These are phyloP conservation scores for Raillietiella orientalis DNA, from an alignment of 2,888 invertebrate species.

Conservation along the genomic window DNA sequence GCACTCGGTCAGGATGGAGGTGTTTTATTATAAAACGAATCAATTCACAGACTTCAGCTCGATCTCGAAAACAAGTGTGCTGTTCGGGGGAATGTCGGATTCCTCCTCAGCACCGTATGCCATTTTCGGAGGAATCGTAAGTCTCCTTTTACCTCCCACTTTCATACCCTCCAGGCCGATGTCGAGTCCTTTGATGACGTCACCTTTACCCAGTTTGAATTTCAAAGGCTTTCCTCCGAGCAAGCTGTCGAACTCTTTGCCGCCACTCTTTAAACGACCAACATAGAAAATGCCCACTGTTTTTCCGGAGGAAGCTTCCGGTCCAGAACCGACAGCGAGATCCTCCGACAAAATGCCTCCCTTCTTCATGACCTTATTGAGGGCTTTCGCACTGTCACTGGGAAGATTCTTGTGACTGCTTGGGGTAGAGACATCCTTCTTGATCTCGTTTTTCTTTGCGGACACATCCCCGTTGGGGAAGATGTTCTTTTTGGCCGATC, in stretches of 20 bases:
- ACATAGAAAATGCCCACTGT: conserved; percentile 41
- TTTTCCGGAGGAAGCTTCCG: conserved; percentile 40
- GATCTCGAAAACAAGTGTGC: conserved; percentile 57
- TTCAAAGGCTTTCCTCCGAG: conserved; percentile 44
- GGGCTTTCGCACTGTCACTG: too few species aligned
- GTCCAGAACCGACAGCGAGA: conserved; percentile 39
- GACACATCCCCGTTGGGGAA: conserved; percentile 1
- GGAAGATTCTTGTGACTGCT: conserved; percentile 4
- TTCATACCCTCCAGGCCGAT: conserved; percentile 68
- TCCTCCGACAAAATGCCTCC: conserved; percentile 60
- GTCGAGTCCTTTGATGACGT: conserved; percentile 77
- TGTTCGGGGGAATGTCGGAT: conserved; percentile 62
- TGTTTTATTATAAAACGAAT: conserved; percentile 7
- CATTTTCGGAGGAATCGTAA: conserved; percentile 29
- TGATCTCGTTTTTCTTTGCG: conserved; percentile 2
- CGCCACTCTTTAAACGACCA: conserved; percentile 44
- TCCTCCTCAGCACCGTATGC: conserved; percentile 8
- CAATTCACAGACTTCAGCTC: conserved; percentile 49
- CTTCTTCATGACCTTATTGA: too few species aligned
- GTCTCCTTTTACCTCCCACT: conserved; percentile 58
- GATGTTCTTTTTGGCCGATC: conserved; percentile 4
- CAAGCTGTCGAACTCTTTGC: conserved; percentile 49
- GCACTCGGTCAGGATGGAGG: background rate
- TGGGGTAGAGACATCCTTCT: background rate
- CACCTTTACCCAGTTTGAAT: conserved; percentile 46